Evolutionary conservation across 2,113 vertebrate species (phyloP).

Genomic region (Bombycilla garrulus): DNA sequence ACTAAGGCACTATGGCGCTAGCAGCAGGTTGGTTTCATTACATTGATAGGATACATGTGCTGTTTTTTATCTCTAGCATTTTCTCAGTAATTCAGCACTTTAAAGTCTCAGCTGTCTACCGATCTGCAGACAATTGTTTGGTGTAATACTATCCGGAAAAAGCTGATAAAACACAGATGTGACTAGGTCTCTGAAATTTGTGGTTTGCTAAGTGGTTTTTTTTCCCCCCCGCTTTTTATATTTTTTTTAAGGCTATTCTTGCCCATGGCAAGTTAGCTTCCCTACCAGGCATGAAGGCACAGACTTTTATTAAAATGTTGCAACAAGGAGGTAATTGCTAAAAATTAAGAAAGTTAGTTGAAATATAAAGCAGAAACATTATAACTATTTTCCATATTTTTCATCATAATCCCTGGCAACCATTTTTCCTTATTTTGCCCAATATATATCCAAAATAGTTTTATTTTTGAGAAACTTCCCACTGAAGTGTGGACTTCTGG

Average conservation of each 20-base stretch:
- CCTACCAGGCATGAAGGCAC: slow-evolving; percentile 68
- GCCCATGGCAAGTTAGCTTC: slow-evolving; percentile 78
- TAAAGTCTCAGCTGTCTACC: slow-evolving; percentile 91
- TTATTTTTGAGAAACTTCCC: slow-evolving; percentile 15
- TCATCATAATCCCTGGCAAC: background rate
- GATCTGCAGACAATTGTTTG: slow-evolving; percentile 97
- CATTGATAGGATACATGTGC: slow-evolving; percentile 87
- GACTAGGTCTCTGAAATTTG: slow-evolving; percentile 93
- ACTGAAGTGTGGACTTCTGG: background rate
- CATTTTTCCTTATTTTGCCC: background rate
- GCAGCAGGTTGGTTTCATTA: slow-evolving; percentile 85
- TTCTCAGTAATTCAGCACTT: slow-evolving; percentile 93
- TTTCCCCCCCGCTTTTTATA: background rate
- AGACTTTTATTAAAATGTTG: slow-evolving; percentile 74
- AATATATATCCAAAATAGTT: background rate
- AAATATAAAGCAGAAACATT: slow-evolving; percentile 44
- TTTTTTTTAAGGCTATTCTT: slow-evolving; percentile 61
- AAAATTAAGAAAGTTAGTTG: slow-evolving; percentile 56
- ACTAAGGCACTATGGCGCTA: slow-evolving; percentile 73
- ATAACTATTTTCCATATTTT: background rate
- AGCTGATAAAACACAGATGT: slow-evolving; percentile 99
- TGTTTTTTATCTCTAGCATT: slow-evolving; percentile 87
- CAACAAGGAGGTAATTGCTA: slow-evolving; percentile 69
- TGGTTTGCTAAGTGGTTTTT: slow-evolving; percentile 87
- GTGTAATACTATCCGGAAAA: slow-evolving; percentile 96